Base-by-base conservation (phyloP, 1,140 invertebrate genomes). In the Bombus waltoni region DNA sequence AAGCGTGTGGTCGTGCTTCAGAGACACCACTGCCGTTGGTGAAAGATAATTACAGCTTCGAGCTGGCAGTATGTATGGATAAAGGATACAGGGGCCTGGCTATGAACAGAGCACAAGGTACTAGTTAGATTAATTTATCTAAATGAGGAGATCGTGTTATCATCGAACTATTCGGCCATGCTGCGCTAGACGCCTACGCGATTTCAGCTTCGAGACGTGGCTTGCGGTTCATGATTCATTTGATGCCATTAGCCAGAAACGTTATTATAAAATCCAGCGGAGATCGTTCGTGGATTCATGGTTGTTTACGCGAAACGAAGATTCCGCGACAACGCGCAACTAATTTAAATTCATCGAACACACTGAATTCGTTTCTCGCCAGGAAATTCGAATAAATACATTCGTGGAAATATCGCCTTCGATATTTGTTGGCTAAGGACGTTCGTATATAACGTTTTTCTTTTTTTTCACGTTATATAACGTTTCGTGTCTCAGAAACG, bases 61-160 rank as follows among this genome's bases (percentile, higher is more conserved):
- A 25, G 47, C 42, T 40, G 13, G 42, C 32, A 11, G 72, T 57
- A 59, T 32, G 74, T 35, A 71, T 78, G 74, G 74, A 68, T 77
- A 70, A 83, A 83, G 47, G 82, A 65, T 40, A 70, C 44, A 0
- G 6, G 47, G 47, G 47, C 18, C 18, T 53, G 32, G 13, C 13
- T 47, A n/a, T 22, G 40, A 38, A 38, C 40, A 10, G 18, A 13
- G 73, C 73, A 18, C 73, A 57, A 70, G 65, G 82, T 78, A 71
- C 74, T 28, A 57, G 65, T 78, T 84, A 84, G 75, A 84, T 84
- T 72, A 78, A 78, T 84, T 84, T 79, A 79, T 84, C 82, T 79
- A 84, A 84, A 78, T 62, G 75, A 84, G 66, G 40, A 71, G 70
- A 84, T 83, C 81, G 73, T 66, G 83, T 89, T 89, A 84, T 89